phyloP scores from a whole-genome alignment of 2,113 vertebrate genomes.

The Gopherus evgoodei region DNA sequence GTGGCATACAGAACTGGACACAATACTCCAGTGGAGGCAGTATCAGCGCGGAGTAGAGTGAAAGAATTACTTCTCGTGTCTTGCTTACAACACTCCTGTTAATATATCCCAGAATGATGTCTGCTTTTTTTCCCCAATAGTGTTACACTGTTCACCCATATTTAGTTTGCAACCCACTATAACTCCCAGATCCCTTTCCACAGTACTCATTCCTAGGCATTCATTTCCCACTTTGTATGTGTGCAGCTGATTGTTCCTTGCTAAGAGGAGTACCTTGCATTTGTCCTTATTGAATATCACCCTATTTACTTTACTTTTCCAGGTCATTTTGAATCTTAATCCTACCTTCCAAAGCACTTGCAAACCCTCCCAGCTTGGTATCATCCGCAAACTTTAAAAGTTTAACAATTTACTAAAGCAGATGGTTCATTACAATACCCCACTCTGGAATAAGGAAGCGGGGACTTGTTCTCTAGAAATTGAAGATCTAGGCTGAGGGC shows the following conservation, averaged over 20 bases:
- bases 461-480: background rate
- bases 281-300: background rate
- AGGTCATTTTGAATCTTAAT: background rate
- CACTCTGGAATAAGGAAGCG: background rate
- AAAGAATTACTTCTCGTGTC: background rate
- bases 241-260: background rate
- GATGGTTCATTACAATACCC: background rate
- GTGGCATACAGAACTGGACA: background rate
- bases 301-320: background rate
- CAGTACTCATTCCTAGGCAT: background rate
- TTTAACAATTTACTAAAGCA: background rate
- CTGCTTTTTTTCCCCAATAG: background rate
- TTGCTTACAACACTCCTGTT: background rate
- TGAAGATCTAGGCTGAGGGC: fast-evolving
- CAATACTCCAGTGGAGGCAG: background rate
- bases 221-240: background rate
- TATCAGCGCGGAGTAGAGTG: background rate
- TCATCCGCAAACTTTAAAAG: background rate
- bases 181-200: background rate
- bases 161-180: background rate
- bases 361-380: background rate
- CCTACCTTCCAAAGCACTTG: background rate
- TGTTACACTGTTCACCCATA: background rate
- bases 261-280: background rate
- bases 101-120: background rate